These are phyloP conservation scores for Peromyscus attwateri DNA, from an alignment of 2,797 vertebrate species.

Conservation along the genomic window DNA sequence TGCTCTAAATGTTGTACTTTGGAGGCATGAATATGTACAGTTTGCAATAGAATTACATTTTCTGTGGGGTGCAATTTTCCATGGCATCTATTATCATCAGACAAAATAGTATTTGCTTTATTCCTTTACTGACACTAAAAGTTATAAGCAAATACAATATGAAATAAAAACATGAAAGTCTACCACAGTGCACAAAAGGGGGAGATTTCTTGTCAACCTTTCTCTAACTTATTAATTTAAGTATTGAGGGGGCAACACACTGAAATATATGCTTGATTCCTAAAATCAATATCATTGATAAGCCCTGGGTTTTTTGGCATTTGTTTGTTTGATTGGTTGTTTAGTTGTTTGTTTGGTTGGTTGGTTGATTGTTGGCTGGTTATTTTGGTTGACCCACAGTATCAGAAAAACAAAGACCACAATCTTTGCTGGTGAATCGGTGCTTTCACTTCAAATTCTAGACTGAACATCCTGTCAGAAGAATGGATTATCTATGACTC, in stretches of 20 bases:
- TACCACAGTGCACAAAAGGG: neutral
- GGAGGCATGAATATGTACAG: neutral
- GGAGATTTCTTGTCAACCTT: neutral
- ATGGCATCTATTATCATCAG: slow-evolving; percentile 38
- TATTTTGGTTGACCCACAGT: neutral
- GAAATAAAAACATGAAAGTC: slow-evolving; percentile 47
- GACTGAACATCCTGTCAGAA: neutral
- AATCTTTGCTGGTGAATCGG: neutral
- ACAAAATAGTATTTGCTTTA: slow-evolving; percentile 54
- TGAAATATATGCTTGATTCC: neutral
- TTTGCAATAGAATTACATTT: slow-evolving; percentile 54
- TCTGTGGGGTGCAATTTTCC: slow-evolving; percentile 47
- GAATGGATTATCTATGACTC: neutral
- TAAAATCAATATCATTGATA: no score
- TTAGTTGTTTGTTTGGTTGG: neutral
- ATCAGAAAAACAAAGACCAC: neutral
- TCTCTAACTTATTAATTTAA: slow-evolving; percentile 35
- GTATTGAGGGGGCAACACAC: neutral
- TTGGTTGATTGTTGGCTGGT: neutral
- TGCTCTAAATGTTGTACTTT: slow-evolving; percentile 33
- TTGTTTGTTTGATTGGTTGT: no score
- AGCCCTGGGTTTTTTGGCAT: no score
- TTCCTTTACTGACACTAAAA: neutral
- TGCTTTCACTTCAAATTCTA: neutral
- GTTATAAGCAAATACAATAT: neutral